A percentile compares a stretch with the other conserved stretches of the same genome.
Evolutionary conservation across 2,797 vertebrate species (phyloP).

Genomic region (Nothura maculosa): DNA sequence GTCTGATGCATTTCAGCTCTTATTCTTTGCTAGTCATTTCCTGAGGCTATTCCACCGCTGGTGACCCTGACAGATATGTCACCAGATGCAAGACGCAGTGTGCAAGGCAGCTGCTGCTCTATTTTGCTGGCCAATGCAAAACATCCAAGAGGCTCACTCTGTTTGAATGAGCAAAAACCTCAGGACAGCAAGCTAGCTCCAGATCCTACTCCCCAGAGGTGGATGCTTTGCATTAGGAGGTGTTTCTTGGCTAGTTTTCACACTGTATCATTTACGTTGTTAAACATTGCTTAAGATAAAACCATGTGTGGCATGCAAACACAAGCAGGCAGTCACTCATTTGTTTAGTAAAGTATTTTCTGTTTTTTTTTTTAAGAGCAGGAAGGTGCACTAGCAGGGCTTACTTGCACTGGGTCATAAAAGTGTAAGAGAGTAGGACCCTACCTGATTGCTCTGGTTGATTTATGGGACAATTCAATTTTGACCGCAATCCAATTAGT

Average conservation of each 20-base stretch:
- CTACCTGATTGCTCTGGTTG: background rate
- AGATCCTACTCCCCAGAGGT: background rate
- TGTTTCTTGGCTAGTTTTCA: background rate
- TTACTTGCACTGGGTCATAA: background rate
- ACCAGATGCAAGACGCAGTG: background rate
- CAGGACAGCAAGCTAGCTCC: background rate
- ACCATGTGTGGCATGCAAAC: background rate
- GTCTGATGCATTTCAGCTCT: background rate
- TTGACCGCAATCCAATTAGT: background rate
- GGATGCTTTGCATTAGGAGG: background rate
- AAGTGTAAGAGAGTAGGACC: background rate
- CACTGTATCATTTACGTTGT: rapidly evolving
- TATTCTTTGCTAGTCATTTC: background rate
- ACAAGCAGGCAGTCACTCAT: slow-evolving; percentile 44
- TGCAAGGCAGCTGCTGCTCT: background rate
- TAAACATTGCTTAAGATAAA: background rate
- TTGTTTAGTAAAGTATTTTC: slow-evolving; percentile 76
- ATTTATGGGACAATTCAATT: background rate
- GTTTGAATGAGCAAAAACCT: background rate
- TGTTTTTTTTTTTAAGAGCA: slow-evolving; percentile 50
- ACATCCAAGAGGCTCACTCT: background rate
- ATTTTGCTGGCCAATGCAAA: background rate
- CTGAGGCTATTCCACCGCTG: background rate
- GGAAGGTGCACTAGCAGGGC: background rate
- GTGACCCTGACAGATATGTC: background rate